Conservation (phyloP, 2,888 invertebrate genomes). For the Choreutis nemorana region DNA sequence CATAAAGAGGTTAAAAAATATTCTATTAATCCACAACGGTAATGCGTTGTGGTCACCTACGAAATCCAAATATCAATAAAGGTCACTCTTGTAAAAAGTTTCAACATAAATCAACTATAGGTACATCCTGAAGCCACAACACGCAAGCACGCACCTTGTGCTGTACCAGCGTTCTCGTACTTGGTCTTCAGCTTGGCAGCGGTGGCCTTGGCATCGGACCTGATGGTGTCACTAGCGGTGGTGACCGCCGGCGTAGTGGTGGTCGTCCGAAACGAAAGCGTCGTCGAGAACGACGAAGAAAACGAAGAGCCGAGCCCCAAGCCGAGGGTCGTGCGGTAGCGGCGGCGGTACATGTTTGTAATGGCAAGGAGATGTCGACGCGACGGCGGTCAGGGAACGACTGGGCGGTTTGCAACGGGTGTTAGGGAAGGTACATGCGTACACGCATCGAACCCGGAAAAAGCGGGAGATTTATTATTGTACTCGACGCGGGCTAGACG, state of each 20-base stretch:
- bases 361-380: constrained; percentile 22
- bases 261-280: constrained; percentile 44
- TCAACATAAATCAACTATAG: no score
- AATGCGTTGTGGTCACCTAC: no score
- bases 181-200: constrained; percentile 59
- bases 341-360: constrained; percentile 44
- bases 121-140: no score
- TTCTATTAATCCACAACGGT: no score
- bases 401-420: constrained; percentile 19
- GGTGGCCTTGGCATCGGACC: constrained; percentile 53
- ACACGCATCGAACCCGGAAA: constrained; percentile 51
- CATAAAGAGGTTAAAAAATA: no score
- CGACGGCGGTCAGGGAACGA: constrained; percentile 31
- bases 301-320: constrained; percentile 51
- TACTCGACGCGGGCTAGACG: constrained; percentile 30
- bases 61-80: no score
- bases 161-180: constrained; percentile 56
- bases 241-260: constrained; percentile 20
- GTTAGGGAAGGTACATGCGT: constrained; percentile 20
- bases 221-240: constrained; percentile 32
- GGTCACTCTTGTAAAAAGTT: no score
- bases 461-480: constrained; percentile 52
- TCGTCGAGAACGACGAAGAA: constrained; percentile 44
- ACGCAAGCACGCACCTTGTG: constrained; percentile 58
- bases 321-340: constrained; percentile 55